Conservation (phyloP, 2,888 invertebrate genomes). For the Cephonodes hylas region DNA sequence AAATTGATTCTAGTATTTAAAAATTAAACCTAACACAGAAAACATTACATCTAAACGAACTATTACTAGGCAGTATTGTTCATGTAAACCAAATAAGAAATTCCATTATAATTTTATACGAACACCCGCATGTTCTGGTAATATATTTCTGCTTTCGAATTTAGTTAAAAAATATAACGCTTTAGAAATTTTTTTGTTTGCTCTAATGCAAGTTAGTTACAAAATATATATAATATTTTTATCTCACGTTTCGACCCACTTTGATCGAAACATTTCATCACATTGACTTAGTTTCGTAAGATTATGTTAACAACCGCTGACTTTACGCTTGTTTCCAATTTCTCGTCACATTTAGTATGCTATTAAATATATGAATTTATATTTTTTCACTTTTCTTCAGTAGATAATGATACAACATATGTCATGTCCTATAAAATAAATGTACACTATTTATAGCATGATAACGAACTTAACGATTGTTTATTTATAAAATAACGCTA, state of each 20-base stretch:
- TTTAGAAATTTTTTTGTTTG: background rate
- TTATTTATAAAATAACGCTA: too few relatives aligned
- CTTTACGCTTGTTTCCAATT: background rate
- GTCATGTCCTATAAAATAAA: too few relatives aligned
- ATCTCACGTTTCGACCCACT: background rate
- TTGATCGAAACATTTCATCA: background rate
- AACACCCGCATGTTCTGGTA: slow-evolving; percentile 9
- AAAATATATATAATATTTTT: background rate
- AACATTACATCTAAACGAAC: background rate
- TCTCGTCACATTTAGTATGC: background rate
- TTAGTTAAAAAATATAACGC: background rate
- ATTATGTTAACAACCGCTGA: background rate
- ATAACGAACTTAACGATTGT: too few relatives aligned
- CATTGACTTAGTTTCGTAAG: background rate
- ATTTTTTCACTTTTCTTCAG: too few relatives aligned
- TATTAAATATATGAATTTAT: background rate
- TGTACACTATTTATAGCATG: too few relatives aligned
- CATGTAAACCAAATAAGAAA: background rate
- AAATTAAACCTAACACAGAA: background rate
- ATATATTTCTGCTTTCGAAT: background rate
- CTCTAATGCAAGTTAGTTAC: too few relatives aligned
- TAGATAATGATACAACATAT: too few relatives aligned
- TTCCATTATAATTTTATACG: background rate
- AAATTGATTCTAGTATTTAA: background rate
- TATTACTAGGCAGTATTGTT: background rate